A percentile compares a stretch with the other conserved stretches of the same genome.
phyloP scores from a whole-genome alignment of 2,113 vertebrate species.

The rat (Rattus norvegicus) region DNA sequence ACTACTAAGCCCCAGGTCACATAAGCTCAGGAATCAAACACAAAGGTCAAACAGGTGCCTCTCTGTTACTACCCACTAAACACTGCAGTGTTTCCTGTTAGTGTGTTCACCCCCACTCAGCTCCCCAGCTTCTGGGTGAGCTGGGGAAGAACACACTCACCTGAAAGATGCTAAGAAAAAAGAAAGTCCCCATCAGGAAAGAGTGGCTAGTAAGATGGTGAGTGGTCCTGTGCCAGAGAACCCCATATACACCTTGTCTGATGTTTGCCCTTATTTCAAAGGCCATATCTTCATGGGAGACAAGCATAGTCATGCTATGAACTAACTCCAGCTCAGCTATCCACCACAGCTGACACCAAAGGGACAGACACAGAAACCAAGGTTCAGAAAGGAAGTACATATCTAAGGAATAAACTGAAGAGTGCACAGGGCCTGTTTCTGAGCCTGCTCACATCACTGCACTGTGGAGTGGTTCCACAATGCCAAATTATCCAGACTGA shows the following conservation, averaged over 20 bases:
- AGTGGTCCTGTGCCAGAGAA: neutral
- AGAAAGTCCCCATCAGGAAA: neutral
- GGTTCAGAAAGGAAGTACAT: neutral
- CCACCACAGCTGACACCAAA: neutral
- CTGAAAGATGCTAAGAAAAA: neutral
- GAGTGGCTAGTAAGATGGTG: accelerated
- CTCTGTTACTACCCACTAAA: neutral
- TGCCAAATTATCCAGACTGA: accelerated
- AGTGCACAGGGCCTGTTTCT: neutral
- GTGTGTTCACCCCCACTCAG: neutral
- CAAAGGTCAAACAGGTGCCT: neutral
- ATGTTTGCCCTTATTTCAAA: neutral
- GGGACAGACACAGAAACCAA: neutral
- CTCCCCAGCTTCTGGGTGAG: neutral
- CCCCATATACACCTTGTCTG: neutral
- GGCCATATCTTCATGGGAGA: neutral
- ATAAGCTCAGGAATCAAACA: neutral
- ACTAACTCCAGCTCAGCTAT: neutral
- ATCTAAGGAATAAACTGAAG: neutral
- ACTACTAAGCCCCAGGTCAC: neutral
- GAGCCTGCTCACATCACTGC: neutral
- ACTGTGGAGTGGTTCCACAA: neutral
- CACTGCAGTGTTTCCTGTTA: neutral
- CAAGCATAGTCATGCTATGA: too few relatives aligned
- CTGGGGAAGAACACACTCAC: neutral